These are phyloP conservation scores for Hippasteria phrygiana DNA, from an alignment of 53 echinoderm and acorn worm species.

Conservation along the genomic window DNA sequence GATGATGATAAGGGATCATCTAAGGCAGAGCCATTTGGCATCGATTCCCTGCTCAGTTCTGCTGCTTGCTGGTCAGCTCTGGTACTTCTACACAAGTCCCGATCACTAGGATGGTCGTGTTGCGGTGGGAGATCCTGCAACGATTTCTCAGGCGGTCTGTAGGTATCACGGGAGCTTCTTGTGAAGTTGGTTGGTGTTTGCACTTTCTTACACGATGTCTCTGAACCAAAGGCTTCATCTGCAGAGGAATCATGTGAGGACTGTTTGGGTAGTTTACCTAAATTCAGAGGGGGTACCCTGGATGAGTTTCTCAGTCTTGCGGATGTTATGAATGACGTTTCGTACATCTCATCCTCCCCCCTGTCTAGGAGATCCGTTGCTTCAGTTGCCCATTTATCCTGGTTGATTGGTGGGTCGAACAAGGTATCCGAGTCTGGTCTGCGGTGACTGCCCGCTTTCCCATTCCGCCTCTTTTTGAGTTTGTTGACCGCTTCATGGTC, in stretches of 20 bases:
- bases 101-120: background rate
- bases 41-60: background rate
- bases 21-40: background rate
- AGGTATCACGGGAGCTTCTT: background rate
- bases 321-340: constrained; percentile 11
- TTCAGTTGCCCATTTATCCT: constrained; percentile 43
- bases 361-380: constrained; percentile 40
- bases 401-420: constrained; percentile 59
- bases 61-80: background rate
- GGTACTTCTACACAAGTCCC: constrained; percentile 7
- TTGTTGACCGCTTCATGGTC: constrained; percentile 31
- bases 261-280: constrained; percentile 5
- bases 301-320: background rate
- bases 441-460: background rate
- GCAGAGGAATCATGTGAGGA: background rate
- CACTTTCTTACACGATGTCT: background rate
- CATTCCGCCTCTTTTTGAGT: constrained; percentile 6
- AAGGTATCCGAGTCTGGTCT: constrained; percentile 52
- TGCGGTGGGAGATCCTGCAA: background rate
- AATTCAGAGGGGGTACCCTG: background rate
- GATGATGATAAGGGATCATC: background rate
- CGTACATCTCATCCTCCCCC: constrained; percentile 13
- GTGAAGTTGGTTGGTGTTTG: background rate
- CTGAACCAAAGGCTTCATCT: background rate
- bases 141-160: constrained; percentile 6